phyloP scores from a whole-genome alignment of 2,888 invertebrate genomes.

The Adelognathus sp. region DNA sequence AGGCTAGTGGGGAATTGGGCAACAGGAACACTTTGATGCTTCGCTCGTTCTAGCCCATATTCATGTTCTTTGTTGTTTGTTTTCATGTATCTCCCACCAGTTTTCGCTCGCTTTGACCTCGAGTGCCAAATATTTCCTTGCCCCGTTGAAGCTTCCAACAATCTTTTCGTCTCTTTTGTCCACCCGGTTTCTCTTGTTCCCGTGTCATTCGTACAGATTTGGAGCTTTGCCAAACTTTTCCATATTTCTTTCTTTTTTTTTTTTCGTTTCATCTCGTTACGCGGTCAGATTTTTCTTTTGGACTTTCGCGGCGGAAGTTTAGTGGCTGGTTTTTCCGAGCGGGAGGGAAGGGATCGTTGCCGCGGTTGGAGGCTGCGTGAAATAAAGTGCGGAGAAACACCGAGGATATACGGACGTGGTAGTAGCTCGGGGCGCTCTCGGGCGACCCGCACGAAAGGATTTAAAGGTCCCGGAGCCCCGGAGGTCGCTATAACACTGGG shows the following conservation, averaged over 20 bases:
- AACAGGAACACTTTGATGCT: conserved; percentile 51
- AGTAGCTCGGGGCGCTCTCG: conserved; percentile 26
- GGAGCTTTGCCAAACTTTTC: conserved; percentile 39
- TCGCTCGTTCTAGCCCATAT: conserved; percentile 16
- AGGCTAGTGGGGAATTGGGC: conserved; percentile 33
- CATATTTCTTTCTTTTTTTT: not conserved
- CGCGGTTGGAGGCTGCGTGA: conserved; percentile 4
- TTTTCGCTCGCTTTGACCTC: conserved; percentile 29
- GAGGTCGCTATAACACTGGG: conserved; percentile 53
- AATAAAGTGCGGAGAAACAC: conserved; percentile 33
- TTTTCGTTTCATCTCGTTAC: conserved; percentile 17
- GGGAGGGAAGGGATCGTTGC: not conserved
- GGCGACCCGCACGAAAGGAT: conserved; percentile 56
- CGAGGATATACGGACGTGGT: conserved; percentile 12
- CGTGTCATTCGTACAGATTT: conserved; percentile 30
- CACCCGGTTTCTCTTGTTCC: conserved; percentile 3
- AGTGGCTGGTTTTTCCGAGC: conserved; percentile 16
- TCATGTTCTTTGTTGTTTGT: not conserved
- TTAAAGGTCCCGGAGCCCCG: conserved; percentile 59
- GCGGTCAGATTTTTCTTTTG: conserved; percentile 5
- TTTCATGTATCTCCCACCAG: not conserved
- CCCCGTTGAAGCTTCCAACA: conserved; percentile 24
- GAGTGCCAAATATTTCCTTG: conserved; percentile 31
- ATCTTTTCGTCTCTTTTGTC: conserved; percentile 18
- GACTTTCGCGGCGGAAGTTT: conserved; percentile 11